Evolutionary conservation across 2,113 vertebrate genomes (phyloP).

Genomic region (human (Homo sapiens)): DNA sequence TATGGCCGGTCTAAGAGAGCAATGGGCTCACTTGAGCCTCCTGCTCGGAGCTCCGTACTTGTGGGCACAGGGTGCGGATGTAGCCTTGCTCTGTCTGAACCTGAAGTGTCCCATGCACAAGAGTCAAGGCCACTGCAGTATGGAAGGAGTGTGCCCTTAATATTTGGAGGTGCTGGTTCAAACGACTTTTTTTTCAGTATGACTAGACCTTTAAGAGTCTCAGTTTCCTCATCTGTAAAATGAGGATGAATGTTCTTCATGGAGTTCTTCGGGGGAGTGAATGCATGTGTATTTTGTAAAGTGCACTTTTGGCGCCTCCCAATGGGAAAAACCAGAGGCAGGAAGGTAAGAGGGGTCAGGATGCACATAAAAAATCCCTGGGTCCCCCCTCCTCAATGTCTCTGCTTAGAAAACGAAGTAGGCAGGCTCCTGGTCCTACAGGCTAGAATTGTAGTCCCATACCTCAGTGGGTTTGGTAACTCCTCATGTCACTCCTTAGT

Average conservation of each 20-base stretch:
- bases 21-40: background rate
- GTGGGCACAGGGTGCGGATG: background rate
- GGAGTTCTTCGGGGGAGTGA: background rate
- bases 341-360: too few species aligned
- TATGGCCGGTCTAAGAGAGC: background rate
- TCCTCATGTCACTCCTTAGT: background rate
- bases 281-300: background rate
- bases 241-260: background rate
- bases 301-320: background rate
- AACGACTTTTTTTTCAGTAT: background rate
- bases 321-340: background rate
- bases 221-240: background rate
- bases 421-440: background rate
- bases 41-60: background rate
- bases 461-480: background rate
- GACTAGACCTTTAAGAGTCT: background rate
- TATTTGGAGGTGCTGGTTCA: background rate
- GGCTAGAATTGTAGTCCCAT: background rate
- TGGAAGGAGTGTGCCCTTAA: background rate
- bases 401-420: background rate
- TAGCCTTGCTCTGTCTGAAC: background rate
- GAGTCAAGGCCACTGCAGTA: background rate
- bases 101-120: accelerated
- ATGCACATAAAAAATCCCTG: accelerated
- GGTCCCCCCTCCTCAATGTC: background rate